Evolutionary conservation across 1,140 invertebrate species (phyloP), one percentile per base, ranked within the genome.

Genomic region (Alviniconcha marisindica): DNA sequence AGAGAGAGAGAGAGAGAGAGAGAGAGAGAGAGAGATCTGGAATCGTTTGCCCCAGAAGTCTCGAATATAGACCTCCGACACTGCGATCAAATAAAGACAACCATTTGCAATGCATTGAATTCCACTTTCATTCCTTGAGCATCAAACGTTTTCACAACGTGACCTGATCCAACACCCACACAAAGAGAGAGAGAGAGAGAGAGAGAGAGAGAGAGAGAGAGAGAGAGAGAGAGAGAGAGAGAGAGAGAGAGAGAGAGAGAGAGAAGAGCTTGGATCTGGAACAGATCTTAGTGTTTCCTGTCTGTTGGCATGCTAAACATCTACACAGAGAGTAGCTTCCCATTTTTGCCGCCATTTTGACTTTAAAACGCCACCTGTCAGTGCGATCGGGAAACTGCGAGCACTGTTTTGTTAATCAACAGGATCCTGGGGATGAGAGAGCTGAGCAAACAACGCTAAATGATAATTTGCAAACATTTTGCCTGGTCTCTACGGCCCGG

Each of bases 381-480:
- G 15, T 12, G 31, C 14, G 66, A 71, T 71, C 31, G 66, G 10
- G 15, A 38, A 71, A 36, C 33, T n/a, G 66, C 66, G 33, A 5
- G 66, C 33, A 1, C 14, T 71, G 66, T 71, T 71, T 71, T 12
- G 66, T 21, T 40, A 71, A 71, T 10, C 66, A 71, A 71, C 66
- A 71, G 33, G 66, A 71, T 15, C 33, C 38, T 10, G 14, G 10
- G 31, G 38, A 71, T 71, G 66, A 7, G 38, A 40, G 38, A 33
- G 66, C 66, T 71, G 66, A 3, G 66, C 38, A 36, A 71, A 71
- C 66, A 71, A 38, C 31, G 66, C 33, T 38, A 38, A 71, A 63
- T 71, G 66, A 71, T 71, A 71, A 71, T 71, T 71, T 71, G 66
- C 66, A 40, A 36, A 71, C 66, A 71, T 36, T 71, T 71, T 36